Percentiles rank a stretch among this genome's conserved stretches.
Evolutionary conservation across 1,140 invertebrate species (phyloP).

Genomic region (Palaemon carinicauda): DNA sequence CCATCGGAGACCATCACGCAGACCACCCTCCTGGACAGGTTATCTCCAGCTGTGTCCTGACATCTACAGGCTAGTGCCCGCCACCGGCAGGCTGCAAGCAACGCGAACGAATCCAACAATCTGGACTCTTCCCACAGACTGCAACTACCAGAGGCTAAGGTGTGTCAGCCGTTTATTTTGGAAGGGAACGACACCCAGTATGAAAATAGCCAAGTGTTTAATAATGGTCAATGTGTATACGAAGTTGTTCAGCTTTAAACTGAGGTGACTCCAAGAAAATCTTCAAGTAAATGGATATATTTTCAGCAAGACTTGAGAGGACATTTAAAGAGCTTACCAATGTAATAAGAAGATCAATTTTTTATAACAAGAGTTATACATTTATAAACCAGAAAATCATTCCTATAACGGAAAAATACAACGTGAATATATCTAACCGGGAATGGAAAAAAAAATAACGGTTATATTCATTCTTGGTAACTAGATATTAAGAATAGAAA

Average conservation of each 20-base stretch:
- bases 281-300: no score
- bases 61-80: background rate
- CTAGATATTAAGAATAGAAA: background rate
- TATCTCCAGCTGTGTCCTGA: slow-evolving; percentile 12
- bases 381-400: background rate
- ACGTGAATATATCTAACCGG: no score
- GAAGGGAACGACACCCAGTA: background rate
- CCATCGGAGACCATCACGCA: slow-evolving; percentile 35
- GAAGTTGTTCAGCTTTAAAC: slow-evolving; percentile 19
- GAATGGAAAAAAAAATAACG: background rate
- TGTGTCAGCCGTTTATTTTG: background rate
- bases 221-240: slow-evolving; percentile 16
- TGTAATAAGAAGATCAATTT: no score
- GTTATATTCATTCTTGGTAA: no score
- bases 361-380: background rate
- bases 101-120: background rate
- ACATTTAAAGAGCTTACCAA: no score
- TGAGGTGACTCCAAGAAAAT: no score
- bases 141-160: background rate
- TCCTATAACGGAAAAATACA: no score
- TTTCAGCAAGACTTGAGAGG: background rate
- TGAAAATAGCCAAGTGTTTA: background rate
- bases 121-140: background rate
- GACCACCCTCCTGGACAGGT: slow-evolving; percentile 25
- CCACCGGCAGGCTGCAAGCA: background rate